phyloP scores from a whole-genome alignment of 2,888 invertebrate genomes.

The Mythimna ferrago region DNA sequence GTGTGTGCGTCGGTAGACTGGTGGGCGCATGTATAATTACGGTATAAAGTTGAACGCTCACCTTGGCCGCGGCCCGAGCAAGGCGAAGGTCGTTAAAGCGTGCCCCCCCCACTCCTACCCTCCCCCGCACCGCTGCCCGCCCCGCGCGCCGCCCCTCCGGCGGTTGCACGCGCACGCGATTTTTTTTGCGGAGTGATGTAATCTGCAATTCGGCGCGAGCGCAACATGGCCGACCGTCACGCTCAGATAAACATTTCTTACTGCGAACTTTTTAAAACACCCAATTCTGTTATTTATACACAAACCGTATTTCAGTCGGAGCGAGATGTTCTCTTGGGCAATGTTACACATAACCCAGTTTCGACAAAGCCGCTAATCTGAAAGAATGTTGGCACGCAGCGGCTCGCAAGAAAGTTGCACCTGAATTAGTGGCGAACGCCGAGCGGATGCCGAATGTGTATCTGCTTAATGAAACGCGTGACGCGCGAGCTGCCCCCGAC shows the following conservation, averaged over 20 bases:
- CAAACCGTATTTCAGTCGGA: constrained; percentile 43
- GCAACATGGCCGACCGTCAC: constrained; percentile 82
- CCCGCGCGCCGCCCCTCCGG: constrained; percentile 54
- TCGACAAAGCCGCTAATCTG: constrained; percentile 15
- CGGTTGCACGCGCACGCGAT: constrained; percentile 77
- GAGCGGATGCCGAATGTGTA: constrained; percentile 28
- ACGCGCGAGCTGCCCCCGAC: constrained; percentile 16
- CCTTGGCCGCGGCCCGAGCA: constrained; percentile 88
- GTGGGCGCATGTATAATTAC: constrained; percentile 88
- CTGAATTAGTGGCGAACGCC: constrained; percentile 33
- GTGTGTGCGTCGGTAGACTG: constrained; percentile 81
- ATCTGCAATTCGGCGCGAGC: constrained; percentile 87
- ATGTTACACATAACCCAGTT: constrained; percentile 43
- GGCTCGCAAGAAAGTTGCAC: constrained; percentile 31
- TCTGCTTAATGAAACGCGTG: constrained; percentile 50
- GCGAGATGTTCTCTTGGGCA: constrained; percentile 37
- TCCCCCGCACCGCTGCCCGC: constrained; percentile 41
- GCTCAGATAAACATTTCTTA: constrained; percentile 67
- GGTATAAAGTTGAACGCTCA: constrained; percentile 82
- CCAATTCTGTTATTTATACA: constrained; percentile 57
- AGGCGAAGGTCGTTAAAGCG: constrained; percentile 86
- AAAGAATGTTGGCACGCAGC: constrained; percentile 37
- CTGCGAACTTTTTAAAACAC: constrained; percentile 57
- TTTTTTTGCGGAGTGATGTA: constrained; percentile 89
- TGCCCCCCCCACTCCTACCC: constrained; percentile 60